Percentiles rank a stretch among this genome's conserved stretches.
phyloP scores from a whole-genome alignment of 2,888 invertebrate species.

The Agrotis exclamationis region DNA sequence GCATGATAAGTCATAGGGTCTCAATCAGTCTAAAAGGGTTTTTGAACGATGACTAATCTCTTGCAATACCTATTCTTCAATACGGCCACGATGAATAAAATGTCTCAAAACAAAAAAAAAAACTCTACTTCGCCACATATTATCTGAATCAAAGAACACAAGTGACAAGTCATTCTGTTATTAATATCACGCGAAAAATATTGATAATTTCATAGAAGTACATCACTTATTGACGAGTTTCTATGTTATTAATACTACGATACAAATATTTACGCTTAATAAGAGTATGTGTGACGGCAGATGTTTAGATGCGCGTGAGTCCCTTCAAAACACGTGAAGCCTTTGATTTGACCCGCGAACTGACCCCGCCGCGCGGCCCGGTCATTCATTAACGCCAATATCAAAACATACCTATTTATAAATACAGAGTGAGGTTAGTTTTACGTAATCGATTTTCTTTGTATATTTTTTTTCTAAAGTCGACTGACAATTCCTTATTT shows the following conservation, averaged over 20 bases:
- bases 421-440: conserved; percentile 11
- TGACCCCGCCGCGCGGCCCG: conserved; percentile 20
- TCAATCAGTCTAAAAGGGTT: no score
- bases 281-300: neutral
- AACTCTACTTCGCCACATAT: neutral
- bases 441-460: conserved; percentile 14
- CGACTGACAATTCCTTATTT: no score
- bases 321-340: conserved; percentile 45
- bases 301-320: conserved; percentile 36
- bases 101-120: neutral
- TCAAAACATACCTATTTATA: conserved; percentile 36
- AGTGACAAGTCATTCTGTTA: neutral
- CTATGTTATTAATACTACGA: conserved; percentile 16
- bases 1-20: no score
- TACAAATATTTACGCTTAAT: conserved; percentile 26
- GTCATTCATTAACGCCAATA: conserved; percentile 30
- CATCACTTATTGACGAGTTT: neutral
- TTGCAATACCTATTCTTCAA: no score
- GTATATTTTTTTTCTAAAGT: neutral
- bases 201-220: conserved; percentile 6
- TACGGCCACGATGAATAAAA: neutral
- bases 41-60: no score
- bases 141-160: neutral
- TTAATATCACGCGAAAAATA: conserved; percentile 5
- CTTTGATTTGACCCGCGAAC: conserved; percentile 15